Evolutionary conservation across 1,140 invertebrate genomes (phyloP), one percentile per base, ranked within the genome.

Genomic region (Leguminivora glycinivorella): DNA sequence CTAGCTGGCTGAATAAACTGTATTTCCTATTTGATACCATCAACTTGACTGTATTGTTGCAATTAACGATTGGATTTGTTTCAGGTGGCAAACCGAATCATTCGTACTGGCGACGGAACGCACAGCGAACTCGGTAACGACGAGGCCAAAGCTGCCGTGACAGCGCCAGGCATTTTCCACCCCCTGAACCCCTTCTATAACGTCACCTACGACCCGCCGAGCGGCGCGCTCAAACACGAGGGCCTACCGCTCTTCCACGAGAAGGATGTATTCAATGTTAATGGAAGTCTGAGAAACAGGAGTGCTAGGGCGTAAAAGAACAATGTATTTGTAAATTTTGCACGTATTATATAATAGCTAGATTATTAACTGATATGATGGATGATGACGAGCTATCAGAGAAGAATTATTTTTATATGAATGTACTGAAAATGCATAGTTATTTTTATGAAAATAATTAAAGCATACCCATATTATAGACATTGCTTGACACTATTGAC

Each of bases 181-280:
- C 89, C 89, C 17, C 52, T 91, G 2, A 91, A 91, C 60, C 87
- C 85, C 0, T 74, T 76, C 14, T 91, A 83, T 70, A 89, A 76
- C 25, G 77, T 81, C 5, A 82, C 73, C 0, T 85, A 82, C 29
- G 24, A 76, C 5, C 70, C 82, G 10, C 89, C 89, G 2, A 72
- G 81, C 6, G 79, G 78, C 2, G 58, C 70, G 0, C 71, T 91
- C 4, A 81, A 83, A 25, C 75, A 83, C 2, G 78, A 83, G 75
- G 86, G 88, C 5, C 70, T 91, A 12, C 85, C 86, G 4, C 71
- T 89, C 0, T 82, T 78, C 71, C 75, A 88, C 24, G 84, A 91
- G 72, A 83, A 81, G 38, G 86, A 89, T 67, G 56, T 87, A 0
- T 72, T 89, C 9, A 72, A 77, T 1, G 17, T 58, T 14, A 60